Evolutionary conservation across 2,888 invertebrate genomes (phyloP).

Genomic region (Cyaniris semiargus): DNA sequence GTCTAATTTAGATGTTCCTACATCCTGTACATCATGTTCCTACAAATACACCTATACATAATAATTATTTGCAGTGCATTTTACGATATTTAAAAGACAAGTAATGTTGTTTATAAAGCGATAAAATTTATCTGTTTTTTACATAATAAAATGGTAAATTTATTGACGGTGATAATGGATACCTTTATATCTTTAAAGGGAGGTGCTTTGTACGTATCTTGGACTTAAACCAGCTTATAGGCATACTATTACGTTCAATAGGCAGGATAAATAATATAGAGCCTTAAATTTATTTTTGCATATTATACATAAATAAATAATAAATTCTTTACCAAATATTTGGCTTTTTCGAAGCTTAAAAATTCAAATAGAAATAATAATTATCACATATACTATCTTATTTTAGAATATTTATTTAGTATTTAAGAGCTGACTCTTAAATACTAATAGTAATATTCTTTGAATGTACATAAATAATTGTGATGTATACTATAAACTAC

Average conservation of each 20-base stretch:
- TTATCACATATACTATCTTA: no score
- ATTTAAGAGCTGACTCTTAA: no score
- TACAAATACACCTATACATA: background rate
- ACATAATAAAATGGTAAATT: slow-evolving; percentile 27
- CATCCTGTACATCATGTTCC: no score
- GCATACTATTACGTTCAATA: background rate
- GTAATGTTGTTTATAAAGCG: slow-evolving; percentile 20
- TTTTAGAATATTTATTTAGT: no score
- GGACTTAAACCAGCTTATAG: background rate
- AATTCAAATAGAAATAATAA: no score
- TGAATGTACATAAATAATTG: no score
- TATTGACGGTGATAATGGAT: slow-evolving; percentile 18
- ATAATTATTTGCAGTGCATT: background rate
- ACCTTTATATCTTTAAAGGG: slow-evolving; percentile 13
- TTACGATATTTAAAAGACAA: slow-evolving; percentile 20
- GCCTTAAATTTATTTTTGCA: background rate
- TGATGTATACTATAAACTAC: no score
- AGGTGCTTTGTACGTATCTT: slow-evolving; percentile 13
- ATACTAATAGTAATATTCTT: no score
- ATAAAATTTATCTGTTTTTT: slow-evolving; percentile 22
- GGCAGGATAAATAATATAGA: background rate
- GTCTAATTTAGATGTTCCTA: no score
- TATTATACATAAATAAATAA: background rate
- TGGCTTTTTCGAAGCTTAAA: background rate
- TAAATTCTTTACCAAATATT: background rate